Base-by-base conservation (phyloP, 2,888 invertebrate species). In the Xestia sexstrigata region DNA sequence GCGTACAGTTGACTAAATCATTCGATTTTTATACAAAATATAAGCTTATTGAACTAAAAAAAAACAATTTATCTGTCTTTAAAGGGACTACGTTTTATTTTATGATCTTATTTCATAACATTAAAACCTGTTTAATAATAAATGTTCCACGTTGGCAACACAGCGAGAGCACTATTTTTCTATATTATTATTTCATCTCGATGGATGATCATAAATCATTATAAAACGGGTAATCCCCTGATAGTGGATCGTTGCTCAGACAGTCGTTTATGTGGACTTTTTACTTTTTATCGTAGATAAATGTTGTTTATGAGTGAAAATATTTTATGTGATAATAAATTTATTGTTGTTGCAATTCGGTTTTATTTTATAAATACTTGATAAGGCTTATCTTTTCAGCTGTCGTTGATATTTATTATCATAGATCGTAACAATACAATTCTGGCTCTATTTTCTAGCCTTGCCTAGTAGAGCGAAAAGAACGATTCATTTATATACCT, bases 121-220 rank as follows among this genome's bases (percentile, higher is more conserved):
- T 75, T 84, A 75, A 72, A 70, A 63, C 30, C 42, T 74, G 66
- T 70, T 93, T 89, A 76, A 82, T 81, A 84, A 79, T 76, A 74
- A 80, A 80, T 77, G 65, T 39, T 68, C 70, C 58, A 9, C 23
- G 68, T 78, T 82, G 76, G 81, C 87, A 83, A 76, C 78, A 80
- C 73, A 68, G 75, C 20, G 58, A 63, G 60, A 73, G 47, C 70
- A 73, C 65, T 78, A 77, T 81, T 74, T 82, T 82, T 81, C 81
- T 81, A 60, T 65, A 79, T 77, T 86, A 84, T 82, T 85, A 79
- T 81, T 86, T 86, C 70, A 81, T 84, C 79, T 82, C 76, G 68
- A 82, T 81, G 77, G 79, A 74, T 84, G 78, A 81, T 74, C 83
- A 83, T 88, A 86, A 87, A 88, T 87, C 79, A 88, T 86, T 86